These are phyloP conservation scores for Trachythela sp. DNA, from an alignment of 64 coral and sea anemone species.

Conservation along the genomic window DNA sequence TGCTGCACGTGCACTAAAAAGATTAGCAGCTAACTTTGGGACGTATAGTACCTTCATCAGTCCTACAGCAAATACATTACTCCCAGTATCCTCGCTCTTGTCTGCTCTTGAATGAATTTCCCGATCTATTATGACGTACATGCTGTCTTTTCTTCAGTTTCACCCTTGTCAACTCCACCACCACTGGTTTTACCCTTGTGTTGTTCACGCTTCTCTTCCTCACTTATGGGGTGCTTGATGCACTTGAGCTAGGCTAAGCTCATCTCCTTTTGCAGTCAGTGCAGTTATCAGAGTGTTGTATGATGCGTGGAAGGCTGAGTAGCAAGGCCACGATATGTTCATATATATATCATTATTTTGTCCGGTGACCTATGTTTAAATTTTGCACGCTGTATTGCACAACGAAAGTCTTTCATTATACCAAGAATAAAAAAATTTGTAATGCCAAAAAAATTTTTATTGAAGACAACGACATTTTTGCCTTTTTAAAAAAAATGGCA, in stretches of 20 bases:
- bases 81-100: background rate
- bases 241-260: background rate
- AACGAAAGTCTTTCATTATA: no score
- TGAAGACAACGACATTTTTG: no score
- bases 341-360: no score
- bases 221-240: background rate
- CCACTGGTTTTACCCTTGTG: background rate
- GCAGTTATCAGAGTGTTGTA: slow-evolving; percentile 8
- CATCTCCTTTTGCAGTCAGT: slow-evolving; percentile 12
- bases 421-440: no score
- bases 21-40: slow-evolving; percentile 1
- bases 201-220: background rate
- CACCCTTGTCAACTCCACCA: background rate
- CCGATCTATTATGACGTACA: background rate
- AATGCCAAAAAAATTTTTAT: no score
- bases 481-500: no score
- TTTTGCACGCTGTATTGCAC: no score
- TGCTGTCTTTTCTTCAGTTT: background rate
- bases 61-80: background rate
- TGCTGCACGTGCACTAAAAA: background rate
- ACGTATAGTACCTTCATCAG: background rate
- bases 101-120: background rate
- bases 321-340: background rate
- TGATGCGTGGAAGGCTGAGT: background rate
- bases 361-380: no score